Percentiles rank a stretch among this genome's conserved stretches.
These are phyloP conservation scores for Ophonus ardosiacus DNA, from an alignment of 2,888 invertebrate genomes.

Conservation along the genomic window DNA sequence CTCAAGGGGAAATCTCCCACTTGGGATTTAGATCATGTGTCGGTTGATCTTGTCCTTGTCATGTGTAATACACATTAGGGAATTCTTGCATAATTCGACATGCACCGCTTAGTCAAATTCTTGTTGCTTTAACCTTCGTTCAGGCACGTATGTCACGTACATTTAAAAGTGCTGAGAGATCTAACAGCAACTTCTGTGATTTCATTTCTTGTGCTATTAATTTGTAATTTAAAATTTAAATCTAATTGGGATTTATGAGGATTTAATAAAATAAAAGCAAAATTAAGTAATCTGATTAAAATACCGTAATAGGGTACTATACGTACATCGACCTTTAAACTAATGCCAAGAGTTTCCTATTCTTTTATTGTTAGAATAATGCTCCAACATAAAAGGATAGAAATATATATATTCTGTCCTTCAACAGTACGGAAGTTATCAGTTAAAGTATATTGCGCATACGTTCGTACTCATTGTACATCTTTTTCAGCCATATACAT, in stretches of 20 bases:
- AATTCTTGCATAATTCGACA: slow-evolving; percentile 40
- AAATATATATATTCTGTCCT: no score
- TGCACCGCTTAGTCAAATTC: slow-evolving; percentile 28
- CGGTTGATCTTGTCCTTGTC: neutral
- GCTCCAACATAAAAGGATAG: no score
- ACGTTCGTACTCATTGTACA: no score
- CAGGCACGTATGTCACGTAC: slow-evolving; percentile 6
- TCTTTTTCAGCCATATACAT: no score
- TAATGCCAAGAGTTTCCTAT: no score
- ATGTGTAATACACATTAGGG: slow-evolving; percentile 36
- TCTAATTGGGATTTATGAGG: neutral
- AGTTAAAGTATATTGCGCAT: no score
- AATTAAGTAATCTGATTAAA: no score
- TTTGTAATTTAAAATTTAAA: neutral
- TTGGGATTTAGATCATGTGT: slow-evolving; percentile 18
- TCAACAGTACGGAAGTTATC: no score
- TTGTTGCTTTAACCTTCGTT: slow-evolving; percentile 33
- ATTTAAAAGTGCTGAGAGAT: slow-evolving; percentile 2
- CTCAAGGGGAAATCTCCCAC: neutral
- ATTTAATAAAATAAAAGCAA: neutral
- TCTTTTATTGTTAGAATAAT: no score
- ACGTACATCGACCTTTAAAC: no score
- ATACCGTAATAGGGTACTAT: no score
- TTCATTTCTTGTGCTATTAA: neutral
- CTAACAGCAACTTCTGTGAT: slow-evolving; percentile 6